A percentile compares a stretch with the other conserved stretches of the same genome.
phyloP scores from a whole-genome alignment of 2,113 vertebrate species.

The Mugil cephalus region DNA sequence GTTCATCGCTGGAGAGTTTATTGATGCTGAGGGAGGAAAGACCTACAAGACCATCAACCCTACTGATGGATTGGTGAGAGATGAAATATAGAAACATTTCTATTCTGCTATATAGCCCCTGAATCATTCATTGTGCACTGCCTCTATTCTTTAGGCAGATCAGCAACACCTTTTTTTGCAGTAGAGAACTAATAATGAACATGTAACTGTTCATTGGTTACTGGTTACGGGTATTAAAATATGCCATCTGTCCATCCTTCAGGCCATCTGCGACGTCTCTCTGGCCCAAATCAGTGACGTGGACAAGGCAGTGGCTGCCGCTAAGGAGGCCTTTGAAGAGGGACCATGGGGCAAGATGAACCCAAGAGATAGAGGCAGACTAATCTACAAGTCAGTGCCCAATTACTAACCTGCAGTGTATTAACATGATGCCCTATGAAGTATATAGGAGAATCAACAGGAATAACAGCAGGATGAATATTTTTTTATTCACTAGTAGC shows the following conservation, averaged over 20 bases:
- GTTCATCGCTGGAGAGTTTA: conserved; percentile 87
- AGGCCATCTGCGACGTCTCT: conserved; percentile 87
- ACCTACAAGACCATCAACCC: conserved; percentile 88
- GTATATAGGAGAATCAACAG: too few relatives aligned
- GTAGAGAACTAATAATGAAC: not conserved
- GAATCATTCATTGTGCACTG: too few relatives aligned
- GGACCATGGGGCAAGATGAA: conserved; percentile 89
- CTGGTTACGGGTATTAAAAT: not conserved
- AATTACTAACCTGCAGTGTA: not conserved
- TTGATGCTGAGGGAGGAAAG: conserved; percentile 84
- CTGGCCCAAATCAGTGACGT: conserved; percentile 85
- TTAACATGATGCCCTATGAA: too few relatives aligned
- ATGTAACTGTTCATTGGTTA: too few relatives aligned
- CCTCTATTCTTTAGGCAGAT: too few relatives aligned
- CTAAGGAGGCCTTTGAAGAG: conserved; percentile 86
- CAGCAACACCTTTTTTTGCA: too few relatives aligned
- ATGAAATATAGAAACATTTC: not conserved
- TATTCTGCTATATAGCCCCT: too few relatives aligned
- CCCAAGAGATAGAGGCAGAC: conserved; percentile 85
- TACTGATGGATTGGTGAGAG: conserved; percentile 74
- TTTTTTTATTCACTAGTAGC: too few relatives aligned
- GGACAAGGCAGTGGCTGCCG: conserved; percentile 83
- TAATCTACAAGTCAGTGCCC: conserved; percentile 83
- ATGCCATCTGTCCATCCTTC: conserved; percentile 6
- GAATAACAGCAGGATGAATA: too few relatives aligned